Evolutionary conservation across 1,140 invertebrate species (phyloP), one percentile per base, ranked within the genome.

Genomic region (Neuroterus valhalla): DNA sequence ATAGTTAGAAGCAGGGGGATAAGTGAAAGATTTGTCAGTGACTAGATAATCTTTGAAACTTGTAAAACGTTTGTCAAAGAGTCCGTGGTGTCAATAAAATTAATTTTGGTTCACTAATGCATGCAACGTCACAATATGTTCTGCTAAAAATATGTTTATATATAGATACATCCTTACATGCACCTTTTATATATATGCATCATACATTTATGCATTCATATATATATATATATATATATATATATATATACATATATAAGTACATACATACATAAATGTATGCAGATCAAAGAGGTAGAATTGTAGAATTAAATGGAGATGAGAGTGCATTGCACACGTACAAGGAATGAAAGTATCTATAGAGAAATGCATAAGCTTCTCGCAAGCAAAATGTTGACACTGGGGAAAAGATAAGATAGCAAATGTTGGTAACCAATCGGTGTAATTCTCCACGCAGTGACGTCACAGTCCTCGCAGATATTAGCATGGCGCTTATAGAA

Each of bases 391-490:
- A 62, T 83, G 79, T 83, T 82, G 79, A 83, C 78, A 83, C 48
- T 82, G 46, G 68, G 23, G n/a, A 31, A 70, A 76, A 78, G 82
- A 84, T 84, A 84, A 84, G 82, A 84, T 84, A 83, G 68, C 68
- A 75, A 71, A 52, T 81, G 74, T 78, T 74, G 76, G 48, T 76
- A 74, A 73, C 81, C 81, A 80, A 81, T 84, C 78, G 68, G 44
- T 69, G 52, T 62, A 62, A 69, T 80, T 74, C 74, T 81, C 74
- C 71, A 21, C 74, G 69, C 70, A 66, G 55, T 12, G 43, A 82
- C 81, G 81, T 84, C 79, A 81, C 72, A 0, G 19, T 52, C 17
- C 50, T 52, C 19, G 17, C 19, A 52, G 50, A 52, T 52, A 52
- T 21, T 17, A 43, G 11, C 4, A 66, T 17, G 19, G 10, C 19